Conservation (phyloP, 1,140 invertebrate species). For the Heterodera schachtii region DNA sequence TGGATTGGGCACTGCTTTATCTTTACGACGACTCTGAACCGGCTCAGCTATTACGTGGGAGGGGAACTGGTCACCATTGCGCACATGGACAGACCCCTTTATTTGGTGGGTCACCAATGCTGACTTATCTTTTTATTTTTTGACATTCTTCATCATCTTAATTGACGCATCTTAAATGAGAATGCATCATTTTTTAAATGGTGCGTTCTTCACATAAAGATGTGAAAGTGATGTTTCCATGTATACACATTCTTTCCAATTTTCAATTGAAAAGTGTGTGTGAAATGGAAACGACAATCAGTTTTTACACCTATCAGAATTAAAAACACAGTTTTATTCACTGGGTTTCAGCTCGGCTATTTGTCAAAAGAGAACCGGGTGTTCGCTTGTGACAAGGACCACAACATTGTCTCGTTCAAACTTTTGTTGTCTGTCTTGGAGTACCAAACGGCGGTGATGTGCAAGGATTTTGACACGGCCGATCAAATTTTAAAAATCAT, state of each 20-base stretch:
- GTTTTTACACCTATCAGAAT: background rate
- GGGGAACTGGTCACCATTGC: constrained; percentile 97
- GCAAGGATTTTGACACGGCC: constrained; percentile 92
- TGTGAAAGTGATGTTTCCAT: background rate
- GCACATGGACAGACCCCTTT: constrained; percentile 80
- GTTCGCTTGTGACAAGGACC: constrained; percentile 94
- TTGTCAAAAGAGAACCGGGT: constrained; percentile 93
- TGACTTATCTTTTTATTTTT: too few relatives aligned
- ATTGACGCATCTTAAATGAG: too few relatives aligned
- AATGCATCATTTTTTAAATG: too few relatives aligned
- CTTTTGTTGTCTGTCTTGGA: constrained; percentile 88
- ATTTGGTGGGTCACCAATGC: constrained; percentile 49
- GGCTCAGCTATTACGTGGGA: constrained; percentile 98
- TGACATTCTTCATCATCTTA: background rate
- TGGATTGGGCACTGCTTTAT: constrained; percentile 99
- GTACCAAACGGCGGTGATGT: constrained; percentile 99
- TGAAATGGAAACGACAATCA: background rate
- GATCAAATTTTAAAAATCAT: constrained; percentile 91
- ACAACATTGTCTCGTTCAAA: constrained; percentile 86
- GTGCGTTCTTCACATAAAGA: background rate
- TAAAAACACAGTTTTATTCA: background rate
- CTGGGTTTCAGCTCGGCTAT: constrained; percentile 80
- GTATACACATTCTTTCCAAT: background rate
- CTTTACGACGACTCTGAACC: constrained; percentile 94
- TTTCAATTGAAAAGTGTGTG: background rate